Conservation (phyloP, 1,140 invertebrate genomes). For the Drosophila kurseongensis region DNA sequence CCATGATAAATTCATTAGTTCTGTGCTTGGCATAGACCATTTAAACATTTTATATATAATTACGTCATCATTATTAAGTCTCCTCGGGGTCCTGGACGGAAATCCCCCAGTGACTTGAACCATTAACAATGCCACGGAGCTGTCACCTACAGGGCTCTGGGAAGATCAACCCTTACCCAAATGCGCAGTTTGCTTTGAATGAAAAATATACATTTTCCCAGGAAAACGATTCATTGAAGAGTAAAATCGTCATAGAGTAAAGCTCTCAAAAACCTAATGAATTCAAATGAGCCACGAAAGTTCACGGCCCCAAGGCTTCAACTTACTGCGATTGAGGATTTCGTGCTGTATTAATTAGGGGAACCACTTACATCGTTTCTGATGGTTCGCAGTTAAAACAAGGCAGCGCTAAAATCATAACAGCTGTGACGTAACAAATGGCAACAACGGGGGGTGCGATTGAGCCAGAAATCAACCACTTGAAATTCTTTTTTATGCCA, state of each 20-base stretch:
- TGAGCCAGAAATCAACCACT: constrained; percentile 62
- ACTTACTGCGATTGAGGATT: constrained; percentile 41
- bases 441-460: constrained; percentile 42
- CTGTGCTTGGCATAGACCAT: constrained; percentile 44
- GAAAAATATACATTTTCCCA: constrained; percentile 34
- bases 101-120: constrained; percentile 53
- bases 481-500: constrained; percentile 65
- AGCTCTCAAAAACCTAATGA: constrained; percentile 52
- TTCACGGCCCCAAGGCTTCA: constrained; percentile 30
- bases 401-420: constrained; percentile 65
- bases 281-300: constrained; percentile 68
- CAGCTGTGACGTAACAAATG: constrained; percentile 78
- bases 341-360: constrained; percentile 69
- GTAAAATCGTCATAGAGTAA: constrained; percentile 37
- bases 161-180: constrained; percentile 31
- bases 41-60: constrained; percentile 58
- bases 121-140: constrained; percentile 64
- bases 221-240: constrained; percentile 48
- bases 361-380: constrained; percentile 63
- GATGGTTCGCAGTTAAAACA: constrained; percentile 51
- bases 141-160: constrained; percentile 66
- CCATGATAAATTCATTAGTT: constrained; percentile 31
- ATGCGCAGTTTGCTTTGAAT: constrained; percentile 57
- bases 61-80: constrained; percentile 61
- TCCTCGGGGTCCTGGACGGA: constrained; percentile 40